Evolutionary conservation across 2,113 vertebrate genomes (phyloP), one percentile per base, ranked within the genome.

Genomic region (Otolemur garnettii): DNA sequence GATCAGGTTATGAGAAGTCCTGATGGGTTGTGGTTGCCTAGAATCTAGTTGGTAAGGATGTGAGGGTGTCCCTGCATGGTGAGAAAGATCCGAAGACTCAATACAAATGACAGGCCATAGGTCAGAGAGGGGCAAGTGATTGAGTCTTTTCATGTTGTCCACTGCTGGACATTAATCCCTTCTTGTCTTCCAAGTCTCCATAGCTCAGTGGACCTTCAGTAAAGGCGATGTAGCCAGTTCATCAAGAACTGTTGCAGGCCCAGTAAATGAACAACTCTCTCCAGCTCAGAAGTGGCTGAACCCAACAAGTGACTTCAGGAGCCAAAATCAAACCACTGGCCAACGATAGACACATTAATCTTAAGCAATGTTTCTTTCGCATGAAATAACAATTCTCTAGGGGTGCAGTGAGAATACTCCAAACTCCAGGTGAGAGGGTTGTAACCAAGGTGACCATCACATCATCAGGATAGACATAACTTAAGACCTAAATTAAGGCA

Each of bases 341-440:
- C 78, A 60, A 4, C 17, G 22, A 45, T 0, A 50, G 79, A 66
- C 28, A 22, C 28, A 1, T 68, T 42, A 26, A 60, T n/a, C 78
- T 77, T 2, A 38, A 77, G 33, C 17, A 74, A 71, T 81, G 77
- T 64, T 85, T 88, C 60, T 85, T 81, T 22, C 38, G 21, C 18
- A 35, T 17, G 28, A 69, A 88, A 26, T 89, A 55, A 59, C 45
- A 42, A n/a, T n/a, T 77, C 86, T 87, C 26, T 62, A 24, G 87
- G 21, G 21, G 38, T 38, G 91, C 59, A 59, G 42, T 75, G 66
- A 87, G 79, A 86, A 87, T 69, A 69, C 53, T 87, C 68, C 66
- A 68, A 75, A 75, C 55, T 71, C 83, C 17, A 82, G 28, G 55
- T 66, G n/a, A 90, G 83, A 84, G 55, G n/a, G 17, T 91, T 50